Evolutionary conservation across 1,140 invertebrate species (phyloP).

Genomic region (Drosophila oshimai): DNA sequence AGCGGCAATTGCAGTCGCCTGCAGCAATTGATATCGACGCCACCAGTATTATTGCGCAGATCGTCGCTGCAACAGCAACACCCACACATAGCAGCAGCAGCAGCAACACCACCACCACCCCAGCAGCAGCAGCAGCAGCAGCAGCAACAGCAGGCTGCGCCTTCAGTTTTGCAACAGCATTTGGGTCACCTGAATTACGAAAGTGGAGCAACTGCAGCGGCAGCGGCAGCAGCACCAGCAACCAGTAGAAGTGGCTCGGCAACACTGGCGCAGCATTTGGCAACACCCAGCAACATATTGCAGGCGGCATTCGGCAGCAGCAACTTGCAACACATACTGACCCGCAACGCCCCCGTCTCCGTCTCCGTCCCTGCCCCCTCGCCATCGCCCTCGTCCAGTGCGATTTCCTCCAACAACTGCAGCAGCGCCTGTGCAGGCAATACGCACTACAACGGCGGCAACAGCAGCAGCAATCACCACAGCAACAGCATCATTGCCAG

Average conservation of each 20-base stretch:
- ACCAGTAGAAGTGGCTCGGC: conserved; percentile 62
- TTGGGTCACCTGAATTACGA: conserved; percentile 82
- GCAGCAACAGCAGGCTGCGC: conserved; percentile 28
- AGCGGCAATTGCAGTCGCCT: conserved; percentile 74
- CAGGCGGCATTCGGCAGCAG: conserved; percentile 65
- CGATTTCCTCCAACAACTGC: conserved; percentile 61
- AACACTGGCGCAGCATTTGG: conserved; percentile 80
- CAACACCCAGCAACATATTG: conserved; percentile 78
- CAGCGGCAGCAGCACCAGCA: conserved; percentile 30
- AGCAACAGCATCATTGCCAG: conserved; percentile 73
- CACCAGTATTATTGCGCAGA: conserved; percentile 79
- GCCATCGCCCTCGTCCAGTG: conserved; percentile 21
- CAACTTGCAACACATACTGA: conserved; percentile 79
- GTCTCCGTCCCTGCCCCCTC: conserved; percentile 40
- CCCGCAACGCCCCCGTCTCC: conserved; percentile 41
- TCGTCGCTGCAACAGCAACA: conserved; percentile 57
- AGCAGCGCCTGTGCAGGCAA: conserved; percentile 74
- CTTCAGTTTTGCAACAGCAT: conserved; percentile 82
- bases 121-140: conserved; percentile 44
- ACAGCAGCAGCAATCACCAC: conserved; percentile 32
- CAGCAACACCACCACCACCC: conserved; percentile 49
- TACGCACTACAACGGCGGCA: conserved; percentile 72
- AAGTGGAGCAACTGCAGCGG: conserved; percentile 77
- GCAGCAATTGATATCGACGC: conserved; percentile 82
- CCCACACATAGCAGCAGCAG: conserved; percentile 43